Evolutionary conservation across 2,888 invertebrate genomes (phyloP).

Genomic region (Trachelus troglodyta): DNA sequence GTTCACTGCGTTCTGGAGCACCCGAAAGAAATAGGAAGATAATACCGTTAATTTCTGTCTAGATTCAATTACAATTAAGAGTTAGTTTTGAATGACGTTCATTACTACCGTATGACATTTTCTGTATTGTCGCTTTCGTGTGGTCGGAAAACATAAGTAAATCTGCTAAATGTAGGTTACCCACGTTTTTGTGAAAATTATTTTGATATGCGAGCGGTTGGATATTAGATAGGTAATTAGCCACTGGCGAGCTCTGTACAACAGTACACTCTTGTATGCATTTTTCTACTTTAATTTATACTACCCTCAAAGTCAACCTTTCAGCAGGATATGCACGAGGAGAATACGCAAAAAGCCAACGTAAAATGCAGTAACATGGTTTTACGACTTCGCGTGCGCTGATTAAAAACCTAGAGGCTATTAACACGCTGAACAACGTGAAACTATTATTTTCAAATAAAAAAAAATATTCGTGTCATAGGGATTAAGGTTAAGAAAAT

Average conservation of each 20-base stretch:
- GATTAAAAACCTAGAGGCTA: background rate
- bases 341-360: background rate
- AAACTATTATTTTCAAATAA: background rate
- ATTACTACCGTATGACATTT: background rate
- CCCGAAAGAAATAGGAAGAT: background rate
- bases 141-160: conserved; percentile 11
- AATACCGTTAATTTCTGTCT: background rate
- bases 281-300: conserved; percentile 4
- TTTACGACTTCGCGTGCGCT: background rate
- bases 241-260: background rate
- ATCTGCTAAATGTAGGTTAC: conserved; percentile 8
- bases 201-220: conserved; percentile 24
- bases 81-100: background rate
- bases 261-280: background rate
- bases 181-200: conserved; percentile 26
- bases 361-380: background rate
- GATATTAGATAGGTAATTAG: conserved; percentile 34
- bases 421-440: background rate
- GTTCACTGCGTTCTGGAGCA: background rate
- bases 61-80: background rate
- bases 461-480: background rate
- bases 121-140: background rate
- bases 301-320: background rate
- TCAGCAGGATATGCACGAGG: background rate
- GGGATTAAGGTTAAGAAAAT: background rate